Conservation (phyloP, 2,797 vertebrate genomes). For the Betta splendens region DNA sequence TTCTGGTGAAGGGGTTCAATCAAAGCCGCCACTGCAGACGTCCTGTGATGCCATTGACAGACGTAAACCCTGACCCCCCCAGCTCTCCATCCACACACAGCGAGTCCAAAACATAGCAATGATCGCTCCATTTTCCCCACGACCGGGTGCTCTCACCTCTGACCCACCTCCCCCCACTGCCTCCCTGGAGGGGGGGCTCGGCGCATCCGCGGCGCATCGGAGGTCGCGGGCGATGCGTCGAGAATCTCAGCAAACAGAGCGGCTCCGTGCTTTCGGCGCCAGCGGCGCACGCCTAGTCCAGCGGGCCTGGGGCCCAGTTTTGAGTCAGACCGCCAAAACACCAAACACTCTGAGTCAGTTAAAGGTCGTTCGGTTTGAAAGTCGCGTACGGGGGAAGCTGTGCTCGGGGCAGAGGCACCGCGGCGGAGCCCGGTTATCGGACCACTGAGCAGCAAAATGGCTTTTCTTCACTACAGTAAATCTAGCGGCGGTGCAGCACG, state of each 20-base stretch:
- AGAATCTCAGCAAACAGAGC: no score
- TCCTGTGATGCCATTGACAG: not conserved
- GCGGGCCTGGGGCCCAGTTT: no score
- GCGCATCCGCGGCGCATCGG: slow-evolving; percentile 12
- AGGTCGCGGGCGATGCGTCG: no score
- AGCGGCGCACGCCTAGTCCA: no score
- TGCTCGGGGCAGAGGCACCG: not conserved
- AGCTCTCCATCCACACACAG: slow-evolving; percentile 13
- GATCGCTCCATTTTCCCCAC: slow-evolving; percentile 39
- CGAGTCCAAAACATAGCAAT: slow-evolving; percentile 24
- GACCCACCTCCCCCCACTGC: slow-evolving; percentile 32
- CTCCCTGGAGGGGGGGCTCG: slow-evolving; percentile 9
- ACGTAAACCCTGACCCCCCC: slow-evolving; percentile 7
- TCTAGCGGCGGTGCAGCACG: not conserved
- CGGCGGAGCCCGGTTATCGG: not conserved
- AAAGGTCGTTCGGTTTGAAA: slow-evolving; percentile 3
- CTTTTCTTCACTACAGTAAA: not conserved
- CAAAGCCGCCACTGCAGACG: not conserved
- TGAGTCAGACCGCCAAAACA: no score
- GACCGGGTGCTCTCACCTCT: slow-evolving; percentile 41
- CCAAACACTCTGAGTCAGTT: not conserved
- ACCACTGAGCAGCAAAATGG: not conserved
- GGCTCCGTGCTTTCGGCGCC: no score
- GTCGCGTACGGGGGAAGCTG: not conserved
- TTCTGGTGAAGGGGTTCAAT: no score